Evolutionary conservation across 2,797 vertebrate genomes (phyloP), one percentile per base, ranked within the genome.

Genomic region (Enteromius unitaeniatus): DNA sequence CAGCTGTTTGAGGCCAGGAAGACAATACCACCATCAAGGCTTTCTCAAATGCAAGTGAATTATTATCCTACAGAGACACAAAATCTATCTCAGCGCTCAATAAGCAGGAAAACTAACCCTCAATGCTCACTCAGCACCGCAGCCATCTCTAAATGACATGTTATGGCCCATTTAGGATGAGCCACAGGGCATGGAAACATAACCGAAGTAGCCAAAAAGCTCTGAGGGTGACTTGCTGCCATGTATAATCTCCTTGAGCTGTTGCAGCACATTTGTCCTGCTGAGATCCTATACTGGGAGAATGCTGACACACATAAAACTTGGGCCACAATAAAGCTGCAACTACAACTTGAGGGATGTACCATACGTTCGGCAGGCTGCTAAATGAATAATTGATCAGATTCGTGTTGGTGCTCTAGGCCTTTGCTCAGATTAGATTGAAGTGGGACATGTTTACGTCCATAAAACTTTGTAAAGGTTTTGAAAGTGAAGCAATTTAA

Each of bases 371-470:
- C 84, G 82, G 80, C 89, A 88, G 89, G 65, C 89, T 86, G 89
- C 84, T 89, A 26, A 84, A 93, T 94, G 85, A 93, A 94, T 94
- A 92, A 93, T 94, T 95, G 86, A 95, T 89, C 78, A 83, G 86
- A 83, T 90, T 86, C 83, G 85, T 93, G 93, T 93, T 94, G 91
- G 93, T 92, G 93, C 94, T 93, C 86, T 90, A 87, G 93, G 93
- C 91, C 89, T 88, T 93, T 84, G 84, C 91, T 90, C 90, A 91
- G 73, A 92, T 92, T 89, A 89, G 79, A 80, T 68, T 79, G 23
- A n/a, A 78, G 17, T 9, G 69, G 31, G 45, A 49, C 58, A 77
- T 83, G 72, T 28, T 69, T 67, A 37, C 13, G 19, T 47, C 65
- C 40, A 73, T 47, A 60, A 19, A 26, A 60, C 21, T 80, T 81